phyloP scores from a whole-genome alignment of 2,888 invertebrate species.

The Oconnorella tubifera region DNA sequence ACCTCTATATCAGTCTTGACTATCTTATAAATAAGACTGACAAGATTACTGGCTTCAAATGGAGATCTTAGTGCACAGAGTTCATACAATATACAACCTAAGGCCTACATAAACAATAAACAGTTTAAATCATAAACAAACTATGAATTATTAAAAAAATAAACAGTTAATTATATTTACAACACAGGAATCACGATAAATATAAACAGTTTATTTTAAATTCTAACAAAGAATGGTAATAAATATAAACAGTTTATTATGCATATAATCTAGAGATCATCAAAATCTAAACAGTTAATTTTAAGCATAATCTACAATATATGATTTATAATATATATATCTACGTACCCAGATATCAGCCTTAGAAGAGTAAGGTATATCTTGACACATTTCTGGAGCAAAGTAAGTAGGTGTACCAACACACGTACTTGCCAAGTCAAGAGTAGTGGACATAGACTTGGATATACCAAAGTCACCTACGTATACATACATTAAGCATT shows the following conservation, averaged over 20 bases:
- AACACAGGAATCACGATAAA: too few species aligned
- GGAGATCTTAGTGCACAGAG: constrained; percentile 48
- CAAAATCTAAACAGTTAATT: too few species aligned
- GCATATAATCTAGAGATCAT: too few species aligned
- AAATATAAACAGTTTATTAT: too few species aligned
- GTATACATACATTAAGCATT: too few species aligned
- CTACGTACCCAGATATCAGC: constrained; percentile 54
- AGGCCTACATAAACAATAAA: constrained; percentile 39
- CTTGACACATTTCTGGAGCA: constrained; percentile 54
- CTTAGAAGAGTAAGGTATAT: constrained; percentile 53
- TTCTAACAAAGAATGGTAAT: too few species aligned
- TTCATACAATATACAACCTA: constrained; percentile 53
- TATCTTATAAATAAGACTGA: constrained; percentile 52
- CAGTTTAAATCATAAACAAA: not conserved
- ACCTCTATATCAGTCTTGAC: constrained; percentile 49
- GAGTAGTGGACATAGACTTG: constrained; percentile 49
- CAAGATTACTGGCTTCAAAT: constrained; percentile 51
- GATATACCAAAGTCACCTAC: constrained; percentile 55
- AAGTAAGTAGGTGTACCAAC: constrained; percentile 54
- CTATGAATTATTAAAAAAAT: too few species aligned
- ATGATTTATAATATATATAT: too few species aligned
- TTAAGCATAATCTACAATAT: too few species aligned
- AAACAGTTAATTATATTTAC: too few species aligned
- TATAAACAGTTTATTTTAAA: too few species aligned
- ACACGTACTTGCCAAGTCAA: constrained; percentile 51